A percentile compares a stretch with the other conserved stretches of the same genome.
These are phyloP conservation scores for Dioctria linearis DNA, from an alignment of 2,888 invertebrate genomes.

Conservation along the genomic window DNA sequence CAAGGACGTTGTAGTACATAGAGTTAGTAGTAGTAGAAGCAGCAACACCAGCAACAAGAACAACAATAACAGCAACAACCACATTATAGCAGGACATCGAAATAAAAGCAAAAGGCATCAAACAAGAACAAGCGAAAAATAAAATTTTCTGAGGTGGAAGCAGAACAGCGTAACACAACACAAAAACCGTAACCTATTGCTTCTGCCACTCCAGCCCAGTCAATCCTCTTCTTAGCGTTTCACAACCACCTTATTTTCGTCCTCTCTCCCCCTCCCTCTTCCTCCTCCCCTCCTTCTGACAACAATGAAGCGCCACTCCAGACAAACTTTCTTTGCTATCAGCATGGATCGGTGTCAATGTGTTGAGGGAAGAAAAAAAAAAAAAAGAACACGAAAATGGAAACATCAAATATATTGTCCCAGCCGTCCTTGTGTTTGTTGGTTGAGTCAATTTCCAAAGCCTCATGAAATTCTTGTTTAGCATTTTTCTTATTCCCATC, in stretches of 20 bases:
- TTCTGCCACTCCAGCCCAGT: slow-evolving; percentile 30
- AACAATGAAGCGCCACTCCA: slow-evolving; percentile 25
- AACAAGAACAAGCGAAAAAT: slow-evolving; percentile 40
- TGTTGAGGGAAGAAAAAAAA: slow-evolving; percentile 43
- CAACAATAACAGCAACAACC: slow-evolving; percentile 30
- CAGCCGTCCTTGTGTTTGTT: slow-evolving; percentile 50
- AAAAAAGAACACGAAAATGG: slow-evolving; percentile 40
- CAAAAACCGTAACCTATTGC: slow-evolving; percentile 53
- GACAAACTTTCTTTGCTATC: slow-evolving; percentile 50
- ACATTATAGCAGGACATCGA: neutral
- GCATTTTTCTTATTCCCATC: slow-evolving; percentile 47
- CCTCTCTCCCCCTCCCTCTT: neutral
- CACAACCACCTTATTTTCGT: neutral
- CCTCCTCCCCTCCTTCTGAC: neutral
- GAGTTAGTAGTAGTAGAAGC: too few species aligned
- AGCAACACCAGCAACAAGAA: neutral
- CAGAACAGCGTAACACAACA: slow-evolving; percentile 47
- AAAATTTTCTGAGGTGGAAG: slow-evolving; percentile 46
- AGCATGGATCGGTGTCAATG: slow-evolving; percentile 40
- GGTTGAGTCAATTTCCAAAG: slow-evolving; percentile 50
- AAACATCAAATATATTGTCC: slow-evolving; percentile 51
- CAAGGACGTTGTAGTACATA: slow-evolving; percentile 21
- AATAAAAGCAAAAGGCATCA: slow-evolving; percentile 19
- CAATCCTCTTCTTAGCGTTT: slow-evolving; percentile 11
- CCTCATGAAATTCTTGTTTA: slow-evolving; percentile 53